These are phyloP conservation scores for Sternarchorhynchus goeldii DNA, from an alignment of 2,797 vertebrate species.

Conservation along the genomic window DNA sequence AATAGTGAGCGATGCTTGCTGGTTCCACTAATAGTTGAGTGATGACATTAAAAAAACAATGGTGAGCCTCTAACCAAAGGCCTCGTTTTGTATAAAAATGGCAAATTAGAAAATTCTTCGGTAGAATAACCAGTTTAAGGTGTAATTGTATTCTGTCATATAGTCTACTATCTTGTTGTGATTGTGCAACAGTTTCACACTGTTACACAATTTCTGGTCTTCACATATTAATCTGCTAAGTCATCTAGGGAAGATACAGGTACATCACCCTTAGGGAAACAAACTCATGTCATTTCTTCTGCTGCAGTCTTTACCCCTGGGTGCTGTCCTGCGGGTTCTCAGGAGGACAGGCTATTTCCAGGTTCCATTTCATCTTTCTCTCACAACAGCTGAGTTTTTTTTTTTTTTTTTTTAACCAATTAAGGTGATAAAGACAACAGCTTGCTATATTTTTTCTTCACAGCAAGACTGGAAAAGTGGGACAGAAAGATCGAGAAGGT, in stretches of 20 bases:
- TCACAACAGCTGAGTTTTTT: conserved; percentile 50
- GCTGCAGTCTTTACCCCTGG: conserved; percentile 37
- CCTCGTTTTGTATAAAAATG: conserved; percentile 20
- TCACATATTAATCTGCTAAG: not conserved
- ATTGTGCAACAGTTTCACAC: conserved; percentile 4
- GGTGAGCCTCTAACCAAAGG: conserved; percentile 8
- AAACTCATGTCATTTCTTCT: conserved; percentile 40
- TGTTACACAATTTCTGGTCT: conserved; percentile 6
- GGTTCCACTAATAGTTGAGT: conserved; percentile 29
- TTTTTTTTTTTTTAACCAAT: conserved; percentile 45
- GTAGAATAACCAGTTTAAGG: not conserved
- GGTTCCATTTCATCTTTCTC: conserved; percentile 57
- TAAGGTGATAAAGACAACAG: conserved; percentile 60
- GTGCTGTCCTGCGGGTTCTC: conserved; percentile 30
- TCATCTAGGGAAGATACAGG: conserved; percentile 35
- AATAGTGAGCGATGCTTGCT: conserved; percentile 40
- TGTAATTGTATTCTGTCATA: conserved; percentile 8
- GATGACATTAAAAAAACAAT: conserved; percentile 5
- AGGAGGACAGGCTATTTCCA: conserved; percentile 54
- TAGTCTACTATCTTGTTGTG: conserved; percentile 12
- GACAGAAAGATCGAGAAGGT: conserved; percentile 46
- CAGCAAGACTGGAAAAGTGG: conserved; percentile 49
- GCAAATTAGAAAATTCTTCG: conserved; percentile 7
- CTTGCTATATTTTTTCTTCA: conserved; percentile 55
- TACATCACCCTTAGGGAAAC: conserved; percentile 28